Evolutionary conservation across 1,140 invertebrate species (phyloP).

Genomic region (Oppia nitens): DNA sequence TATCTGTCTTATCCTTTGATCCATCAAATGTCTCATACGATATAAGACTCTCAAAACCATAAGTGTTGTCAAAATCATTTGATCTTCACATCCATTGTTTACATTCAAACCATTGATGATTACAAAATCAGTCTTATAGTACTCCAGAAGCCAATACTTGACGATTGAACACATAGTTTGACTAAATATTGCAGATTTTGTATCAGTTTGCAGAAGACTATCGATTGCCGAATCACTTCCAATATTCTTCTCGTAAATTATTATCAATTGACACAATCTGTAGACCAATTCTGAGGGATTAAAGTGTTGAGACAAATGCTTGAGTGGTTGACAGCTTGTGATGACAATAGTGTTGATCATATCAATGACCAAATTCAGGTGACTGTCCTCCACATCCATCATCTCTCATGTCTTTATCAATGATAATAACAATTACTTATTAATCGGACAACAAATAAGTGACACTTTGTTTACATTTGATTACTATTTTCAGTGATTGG

Average conservation of each 20-base stretch:
- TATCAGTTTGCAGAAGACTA: background rate
- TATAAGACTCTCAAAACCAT: background rate
- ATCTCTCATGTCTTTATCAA: background rate
- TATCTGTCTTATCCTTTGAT: background rate
- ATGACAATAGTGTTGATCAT: background rate
- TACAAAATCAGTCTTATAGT: background rate
- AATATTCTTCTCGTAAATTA: background rate
- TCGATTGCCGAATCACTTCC: background rate
- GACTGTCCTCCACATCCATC: background rate
- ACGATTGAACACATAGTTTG: background rate
- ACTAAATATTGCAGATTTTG: background rate
- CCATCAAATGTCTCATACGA: background rate
- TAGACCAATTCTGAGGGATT: background rate
- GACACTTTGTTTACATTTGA: background rate
- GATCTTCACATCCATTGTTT: background rate
- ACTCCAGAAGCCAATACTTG: background rate
- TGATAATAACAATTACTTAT: background rate
- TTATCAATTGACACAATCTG: background rate
- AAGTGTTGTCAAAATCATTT: background rate
- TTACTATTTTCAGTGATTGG: background rate
- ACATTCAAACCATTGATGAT: background rate
- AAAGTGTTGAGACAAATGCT: background rate
- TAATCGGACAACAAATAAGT: background rate
- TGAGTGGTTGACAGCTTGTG: background rate
- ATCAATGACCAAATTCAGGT: background rate